Conservation (phyloP, 2,113 vertebrate species). For the Herpetotheres cachinnans region DNA sequence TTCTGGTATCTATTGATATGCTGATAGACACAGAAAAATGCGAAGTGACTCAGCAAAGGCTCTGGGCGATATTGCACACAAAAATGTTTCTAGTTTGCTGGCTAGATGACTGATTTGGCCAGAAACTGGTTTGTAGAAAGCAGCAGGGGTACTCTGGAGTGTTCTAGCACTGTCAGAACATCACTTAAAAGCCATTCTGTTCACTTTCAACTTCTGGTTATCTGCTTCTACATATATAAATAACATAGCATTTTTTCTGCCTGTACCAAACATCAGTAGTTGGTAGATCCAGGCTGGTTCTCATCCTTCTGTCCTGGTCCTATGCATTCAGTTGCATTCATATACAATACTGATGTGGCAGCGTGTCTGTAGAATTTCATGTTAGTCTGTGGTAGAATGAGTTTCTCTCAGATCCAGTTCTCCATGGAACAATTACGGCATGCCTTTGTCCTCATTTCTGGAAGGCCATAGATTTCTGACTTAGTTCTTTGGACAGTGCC, state of each 20-base stretch:
- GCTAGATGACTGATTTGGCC: not conserved
- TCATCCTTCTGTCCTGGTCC: not conserved
- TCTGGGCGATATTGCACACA: not conserved
- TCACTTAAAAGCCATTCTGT: not conserved
- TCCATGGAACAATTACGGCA: not conserved
- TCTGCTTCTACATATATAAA: not conserved
- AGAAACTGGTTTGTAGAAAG: not conserved
- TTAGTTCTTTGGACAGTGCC: not conserved
- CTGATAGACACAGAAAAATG: not conserved
- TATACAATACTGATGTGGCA: not conserved
- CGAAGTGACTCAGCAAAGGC: conserved; percentile 17
- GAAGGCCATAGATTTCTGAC: not conserved
- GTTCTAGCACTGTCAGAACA: not conserved
- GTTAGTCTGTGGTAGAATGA: not conserved
- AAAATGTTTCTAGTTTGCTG: not conserved
- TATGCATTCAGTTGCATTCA: not conserved
- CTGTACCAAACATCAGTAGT: not conserved
- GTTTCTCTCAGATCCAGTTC: not conserved
- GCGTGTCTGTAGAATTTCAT: not conserved
- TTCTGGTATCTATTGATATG: not conserved
- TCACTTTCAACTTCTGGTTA: not conserved
- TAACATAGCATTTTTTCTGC: not conserved
- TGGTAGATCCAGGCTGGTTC: not conserved
- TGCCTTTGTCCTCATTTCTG: not conserved
- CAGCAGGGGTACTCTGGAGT: not conserved